Base-by-base conservation (phyloP, 2,888 invertebrate species). In the Gisinianus flammeolus region DNA sequence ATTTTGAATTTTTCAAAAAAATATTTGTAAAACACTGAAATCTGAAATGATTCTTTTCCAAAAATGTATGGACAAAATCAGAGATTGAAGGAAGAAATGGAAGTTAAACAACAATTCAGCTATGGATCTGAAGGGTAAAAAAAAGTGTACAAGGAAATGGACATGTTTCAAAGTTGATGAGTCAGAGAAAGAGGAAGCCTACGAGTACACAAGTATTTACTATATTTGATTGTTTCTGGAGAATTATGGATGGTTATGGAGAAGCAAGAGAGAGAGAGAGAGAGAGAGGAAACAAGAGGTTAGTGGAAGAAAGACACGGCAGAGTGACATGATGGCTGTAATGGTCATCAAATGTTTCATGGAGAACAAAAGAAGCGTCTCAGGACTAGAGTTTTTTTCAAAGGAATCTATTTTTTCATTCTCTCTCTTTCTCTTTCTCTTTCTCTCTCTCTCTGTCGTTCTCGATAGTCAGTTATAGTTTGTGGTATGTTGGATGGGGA, bases 271-370 rank as follows among this genome's bases (percentile, higher is more conserved):
- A 56, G 30, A 52, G 3, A 28, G 28, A 22, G 22, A 66, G n/a
- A n/a, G 19, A 67, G 35, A 67, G 31, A 22, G 31, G n/a, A 19
- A 22, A 58, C 12, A 68, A 68, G 68, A 71, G 71, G 71, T 71
- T 71, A 71, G 54, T 71, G 44, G 71, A 56, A 5, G 71, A 56
- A 44, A 71, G 71, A 56, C 54, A 71, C 71, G 71, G 71, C 24
- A 56, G 71, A 71, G 71, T 71, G 71, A 71, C 71, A 71, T 56
- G 71, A 71, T 56, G 73, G 73, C 73, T 62, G 64, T 73, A 73
- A 73, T 73, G 62, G 73, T 73, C 62, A 73, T 73, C 73, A 62
- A 31, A 58, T 62, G 73, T 73, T 73, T 58, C 33, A 33, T 54
- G 24, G 56, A 56, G 73, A 33, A 73, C 73, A 73, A 58, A 73